Evolutionary conservation across 2,113 vertebrate species (phyloP), one percentile per base, ranked within the genome.

Genomic region (Lophius piscatorius): DNA sequence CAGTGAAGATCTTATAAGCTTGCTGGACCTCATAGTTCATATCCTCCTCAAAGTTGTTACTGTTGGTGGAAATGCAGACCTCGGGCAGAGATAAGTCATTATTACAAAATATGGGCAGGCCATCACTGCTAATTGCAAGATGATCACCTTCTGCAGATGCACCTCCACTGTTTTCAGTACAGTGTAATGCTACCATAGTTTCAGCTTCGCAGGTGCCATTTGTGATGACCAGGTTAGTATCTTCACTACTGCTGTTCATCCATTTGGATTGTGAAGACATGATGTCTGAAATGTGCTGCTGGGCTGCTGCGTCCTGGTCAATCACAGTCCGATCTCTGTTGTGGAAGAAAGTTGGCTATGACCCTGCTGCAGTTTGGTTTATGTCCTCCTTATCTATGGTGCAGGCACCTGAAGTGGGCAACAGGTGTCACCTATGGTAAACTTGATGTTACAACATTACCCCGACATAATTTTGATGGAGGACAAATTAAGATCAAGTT

Each of bases 11-110:
- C 66, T 93, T 92, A 52, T 94, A 91, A 0, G 92, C 95, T 82
- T 97, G 95, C 71, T 95, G 94, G 67, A 98, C 76, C 81, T 98
- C 96, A 13, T 94, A 90, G 63, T 74, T 94, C 82, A 94, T 86
- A 35, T 84, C 90, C 42, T 93, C 93, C 29, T 93, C 88, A 11
- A 76, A 66, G 17, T 70, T 77, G 14, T 55, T 64, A 13, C 58
- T 60, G 61, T 85, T 84, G 39, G 81, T 77, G 21, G 84, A 81
- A 58, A 88, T 68, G 46, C 88, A 90, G 20, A 88, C 76, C 57
- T 90, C 88, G 0, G 83, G 80, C 45, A 88, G 63, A 12, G 85
- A 89, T 9, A 83, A 59, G 47, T 85, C 88, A 56, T 78, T 84
- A 36, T 83, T 84, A 0, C 88, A 87, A 51, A 87, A 82, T 24